Conservation (phyloP, 2,113 vertebrate species). For the Malurus cyaneus region DNA sequence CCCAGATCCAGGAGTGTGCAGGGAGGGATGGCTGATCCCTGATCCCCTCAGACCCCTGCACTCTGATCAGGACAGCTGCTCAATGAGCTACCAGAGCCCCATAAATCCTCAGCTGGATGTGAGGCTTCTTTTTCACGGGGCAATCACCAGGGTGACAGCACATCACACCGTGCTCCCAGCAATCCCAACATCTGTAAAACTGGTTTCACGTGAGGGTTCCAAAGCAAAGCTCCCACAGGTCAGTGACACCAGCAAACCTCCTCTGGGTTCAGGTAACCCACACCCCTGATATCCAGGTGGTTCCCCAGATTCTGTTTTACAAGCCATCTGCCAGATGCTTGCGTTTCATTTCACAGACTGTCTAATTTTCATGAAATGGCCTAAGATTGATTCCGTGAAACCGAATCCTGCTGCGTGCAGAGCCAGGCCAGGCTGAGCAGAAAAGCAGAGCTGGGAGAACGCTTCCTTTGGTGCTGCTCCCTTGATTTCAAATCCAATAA, state of each 20-base stretch:
- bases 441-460: neutral
- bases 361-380: constrained; percentile 37
- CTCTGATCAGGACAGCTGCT: neutral
- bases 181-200: neutral
- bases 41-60: fast-evolving
- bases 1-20: fast-evolving
- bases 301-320: constrained; percentile 57
- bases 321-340: constrained; percentile 63
- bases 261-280: neutral
- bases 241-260: neutral
- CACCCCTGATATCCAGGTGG: constrained; percentile 57
- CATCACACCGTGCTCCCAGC: neutral
- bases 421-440: neutral
- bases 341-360: constrained; percentile 28
- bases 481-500: neutral
- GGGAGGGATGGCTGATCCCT: neutral
- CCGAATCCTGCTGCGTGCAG: neutral
- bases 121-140: neutral
- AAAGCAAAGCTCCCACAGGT: neutral
- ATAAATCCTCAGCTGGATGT: neutral
- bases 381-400: constrained; percentile 58
- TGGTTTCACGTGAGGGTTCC: neutral
- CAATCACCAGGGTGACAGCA: neutral
- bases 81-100: neutral
- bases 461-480: neutral